Base-by-base conservation (phyloP, 1,140 invertebrate genomes). In the Heliconius hewitsoni region DNA sequence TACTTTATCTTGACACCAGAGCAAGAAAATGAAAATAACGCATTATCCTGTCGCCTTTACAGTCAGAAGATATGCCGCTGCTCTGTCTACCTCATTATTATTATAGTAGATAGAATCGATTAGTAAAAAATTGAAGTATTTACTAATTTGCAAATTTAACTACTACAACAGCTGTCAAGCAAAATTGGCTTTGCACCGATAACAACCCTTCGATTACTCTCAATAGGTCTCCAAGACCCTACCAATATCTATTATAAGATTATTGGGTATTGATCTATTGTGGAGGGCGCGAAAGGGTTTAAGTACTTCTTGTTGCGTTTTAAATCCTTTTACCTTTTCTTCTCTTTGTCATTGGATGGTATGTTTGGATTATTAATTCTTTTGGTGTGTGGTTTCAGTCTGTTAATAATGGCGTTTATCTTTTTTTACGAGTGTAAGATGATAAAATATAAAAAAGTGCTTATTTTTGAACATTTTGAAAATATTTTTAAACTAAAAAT, bases 251-350 rank as follows among this genome's bases (percentile, higher is more conserved):
- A 90, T 92, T 93, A 93, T 91, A 86, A 88, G 91, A 93, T 93
- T 93, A 93, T 93, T 91, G 90, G 81, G 80, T 91, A 93, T 93
- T 91, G 91, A 92, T 88, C 83, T 79, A 91, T 94, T 94, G 89
- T 92, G 66, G 84, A 50, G 85, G 87, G 92, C 90, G 92, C 87
- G 89, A 93, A 91, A 86, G 85, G 90, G 84, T 86, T 81, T 89
- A 90, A 92, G 89, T 90, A 85, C 84, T 76, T 86, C 87, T 89
- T 87, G 85, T 90, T 89, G 86, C 80, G 46, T 74, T 84, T 83
- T 82, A 78, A 82, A 81, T 76, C 79, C 77, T 84, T 86, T 84
- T 34, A 76, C 77, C 73, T 77, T 70, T 77, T 77, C 73, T 78
- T 78, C 30, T 37, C 79, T 80, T 81, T 82, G 83, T 57, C 71